A percentile compares a stretch with the other conserved stretches of the same genome.
These are phyloP conservation scores for Lepus europaeus DNA, from an alignment of 2,113 vertebrate genomes.

Conservation along the genomic window DNA sequence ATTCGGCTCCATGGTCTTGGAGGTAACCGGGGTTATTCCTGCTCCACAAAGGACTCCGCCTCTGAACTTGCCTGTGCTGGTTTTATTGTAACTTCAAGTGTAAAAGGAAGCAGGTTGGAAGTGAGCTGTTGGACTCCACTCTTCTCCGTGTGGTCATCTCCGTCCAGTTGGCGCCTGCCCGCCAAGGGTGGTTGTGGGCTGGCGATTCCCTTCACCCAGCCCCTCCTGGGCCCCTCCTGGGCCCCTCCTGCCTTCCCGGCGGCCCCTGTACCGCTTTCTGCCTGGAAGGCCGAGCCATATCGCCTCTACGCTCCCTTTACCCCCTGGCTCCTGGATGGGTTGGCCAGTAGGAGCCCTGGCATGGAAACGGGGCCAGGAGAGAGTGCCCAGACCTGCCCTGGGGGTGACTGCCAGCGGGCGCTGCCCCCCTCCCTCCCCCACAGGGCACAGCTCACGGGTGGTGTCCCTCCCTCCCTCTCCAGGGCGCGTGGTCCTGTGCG, in stretches of 20 bases:
- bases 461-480: background rate
- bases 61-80: background rate
- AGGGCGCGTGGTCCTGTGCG: background rate
- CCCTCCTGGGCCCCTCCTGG: background rate
- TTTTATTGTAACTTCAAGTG: background rate
- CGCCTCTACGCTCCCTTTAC: background rate
- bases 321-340: background rate
- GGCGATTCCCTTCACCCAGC: background rate
- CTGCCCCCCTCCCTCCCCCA: too few relatives aligned
- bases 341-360: background rate
- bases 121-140: background rate
- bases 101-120: background rate
- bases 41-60: background rate
- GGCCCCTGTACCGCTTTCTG: background rate
- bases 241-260: background rate
- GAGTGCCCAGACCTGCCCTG: background rate
- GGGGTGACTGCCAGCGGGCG: background rate
- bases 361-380: background rate
- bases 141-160: background rate
- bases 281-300: background rate
- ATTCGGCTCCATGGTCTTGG: constrained; percentile 97
- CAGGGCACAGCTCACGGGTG: background rate
- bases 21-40: constrained; percentile 87
- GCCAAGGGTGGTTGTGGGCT: too few relatives aligned
- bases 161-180: background rate